These are phyloP conservation scores for Passer domesticus DNA, from an alignment of 2,113 vertebrate genomes.

Conservation along the genomic window DNA sequence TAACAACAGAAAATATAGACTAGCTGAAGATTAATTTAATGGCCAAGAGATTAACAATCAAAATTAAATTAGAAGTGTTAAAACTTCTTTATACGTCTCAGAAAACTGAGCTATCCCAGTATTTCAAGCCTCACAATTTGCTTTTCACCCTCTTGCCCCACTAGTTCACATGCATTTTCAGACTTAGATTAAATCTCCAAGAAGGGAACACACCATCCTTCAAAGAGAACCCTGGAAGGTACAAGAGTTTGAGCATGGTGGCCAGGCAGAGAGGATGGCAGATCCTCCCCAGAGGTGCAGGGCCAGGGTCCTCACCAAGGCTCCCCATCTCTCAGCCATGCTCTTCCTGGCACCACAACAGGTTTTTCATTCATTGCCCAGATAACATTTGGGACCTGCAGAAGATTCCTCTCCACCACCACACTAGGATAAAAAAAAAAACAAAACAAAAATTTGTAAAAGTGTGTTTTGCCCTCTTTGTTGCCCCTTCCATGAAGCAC, in stretches of 20 bases:
- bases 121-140: background rate
- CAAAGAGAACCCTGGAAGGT: background rate
- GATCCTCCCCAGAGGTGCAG: background rate
- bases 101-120: background rate
- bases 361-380: background rate
- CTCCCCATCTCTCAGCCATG: fast-evolving
- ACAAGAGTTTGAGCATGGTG: background rate
- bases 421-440: background rate
- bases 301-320: background rate
- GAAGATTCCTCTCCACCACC: background rate
- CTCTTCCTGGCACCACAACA: background rate
- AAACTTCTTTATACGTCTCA: background rate
- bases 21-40: background rate
- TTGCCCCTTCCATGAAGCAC: background rate
- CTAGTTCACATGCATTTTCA: background rate
- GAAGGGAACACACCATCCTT: background rate
- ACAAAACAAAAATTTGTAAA: background rate
- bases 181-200: background rate
- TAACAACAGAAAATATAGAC: background rate
- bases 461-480: background rate
- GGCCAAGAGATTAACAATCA: background rate
- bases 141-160: background rate
- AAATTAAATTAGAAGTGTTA: background rate
- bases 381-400: background rate
- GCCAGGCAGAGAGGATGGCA: background rate